Evolutionary conservation across 2,888 invertebrate species (phyloP), one percentile per base, ranked within the genome.

Genomic region (Tetragonisca angustula): DNA sequence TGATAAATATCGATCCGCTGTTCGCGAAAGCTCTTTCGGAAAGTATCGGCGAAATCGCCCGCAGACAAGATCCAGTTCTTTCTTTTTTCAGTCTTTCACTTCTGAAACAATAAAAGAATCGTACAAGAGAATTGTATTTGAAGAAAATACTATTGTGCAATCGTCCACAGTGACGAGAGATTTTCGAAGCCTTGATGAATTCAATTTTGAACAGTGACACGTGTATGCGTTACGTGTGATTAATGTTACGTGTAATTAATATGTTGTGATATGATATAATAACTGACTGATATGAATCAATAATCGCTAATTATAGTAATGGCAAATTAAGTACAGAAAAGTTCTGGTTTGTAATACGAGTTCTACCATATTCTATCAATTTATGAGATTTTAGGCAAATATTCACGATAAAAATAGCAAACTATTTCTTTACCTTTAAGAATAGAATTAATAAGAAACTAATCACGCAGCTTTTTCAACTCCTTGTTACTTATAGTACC

Each of bases 21-120:
- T 49, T 79, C 83, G 84, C 73, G 87, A 87, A 85, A 89, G 80
- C 85, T 85, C 84, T 80, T 76, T 84, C 74, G 78, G 73, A 72
- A 77, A 73, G 83, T 70, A 76, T 65, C 71, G 85, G 85, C 83
- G 85, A 89, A 89, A 87, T 87, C 85, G 85, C 67, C 82, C 78
- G 81, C 76, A 71, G 81, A 83, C 81, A 76, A 72, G 64, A 64
- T 61, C 65, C 74, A 61, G 11, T 32, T 76, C 80, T 67, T 74
- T 52, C 64, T 76, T 79, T 83, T 81, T 85, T 85, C 75, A 32
- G 43, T 83, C 78, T 71, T 76, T 74, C 79, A 36, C 83, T 87
- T 89, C 85, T 76, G 77, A 52, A 43, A 76, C 76, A 84, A 80
- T 77, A 86, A 79, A 77, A 79, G 81, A 79, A 86, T 72, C 56